A percentile compares a stretch with the other conserved stretches of the same genome.
Evolutionary conservation across 2,113 vertebrate genomes (phyloP).

Genomic region (Hypanus sabinus): DNA sequence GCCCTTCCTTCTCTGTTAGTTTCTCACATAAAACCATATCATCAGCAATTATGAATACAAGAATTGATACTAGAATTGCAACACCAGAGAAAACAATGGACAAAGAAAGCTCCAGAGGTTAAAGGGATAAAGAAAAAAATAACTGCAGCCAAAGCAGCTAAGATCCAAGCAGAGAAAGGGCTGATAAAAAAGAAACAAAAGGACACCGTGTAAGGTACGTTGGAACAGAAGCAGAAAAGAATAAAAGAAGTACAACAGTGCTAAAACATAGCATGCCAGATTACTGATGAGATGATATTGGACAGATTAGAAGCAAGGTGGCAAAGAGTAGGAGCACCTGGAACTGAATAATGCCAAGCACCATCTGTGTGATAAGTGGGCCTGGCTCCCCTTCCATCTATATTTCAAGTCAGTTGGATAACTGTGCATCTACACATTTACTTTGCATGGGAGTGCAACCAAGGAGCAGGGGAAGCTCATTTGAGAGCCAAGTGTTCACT

Average conservation of each 20-base stretch:
- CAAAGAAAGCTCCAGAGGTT: not conserved
- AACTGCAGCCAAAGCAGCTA: not conserved
- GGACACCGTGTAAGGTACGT: not conserved
- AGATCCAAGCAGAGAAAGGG: not conserved
- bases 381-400: not conserved
- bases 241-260: not conserved
- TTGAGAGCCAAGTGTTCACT: not conserved
- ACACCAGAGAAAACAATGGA: not conserved
- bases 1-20: not conserved
- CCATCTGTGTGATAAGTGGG: not conserved
- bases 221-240: constrained; percentile 11
- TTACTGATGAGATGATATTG: not conserved
- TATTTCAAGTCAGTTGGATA: constrained; percentile 16
- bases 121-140: not conserved
- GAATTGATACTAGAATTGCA: not conserved
- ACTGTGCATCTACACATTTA: not conserved
- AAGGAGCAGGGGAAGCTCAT: constrained; percentile 26
- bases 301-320: not conserved
- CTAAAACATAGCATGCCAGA: not conserved
- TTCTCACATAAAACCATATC: not conserved
- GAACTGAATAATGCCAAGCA: not conserved
- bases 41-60: not conserved
- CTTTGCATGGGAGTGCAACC: not conserved
- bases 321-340: not conserved
- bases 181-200: not conserved